Conservation (phyloP, 2,888 invertebrate genomes). For the Ethmia dodecea region DNA sequence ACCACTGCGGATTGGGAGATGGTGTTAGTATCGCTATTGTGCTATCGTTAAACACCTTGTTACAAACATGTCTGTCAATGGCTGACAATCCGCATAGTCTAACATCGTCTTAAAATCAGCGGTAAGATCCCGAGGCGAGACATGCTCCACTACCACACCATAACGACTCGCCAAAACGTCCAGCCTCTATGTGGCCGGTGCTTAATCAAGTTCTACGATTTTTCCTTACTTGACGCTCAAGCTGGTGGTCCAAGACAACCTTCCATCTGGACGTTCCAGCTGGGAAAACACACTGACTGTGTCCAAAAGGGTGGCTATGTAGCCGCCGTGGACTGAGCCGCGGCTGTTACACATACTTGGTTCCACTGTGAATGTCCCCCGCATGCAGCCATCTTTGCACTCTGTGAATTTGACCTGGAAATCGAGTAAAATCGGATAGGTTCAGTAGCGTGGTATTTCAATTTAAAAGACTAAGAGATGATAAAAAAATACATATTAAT, state of each 20-base stretch:
- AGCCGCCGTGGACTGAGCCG: slow-evolving; percentile 38
- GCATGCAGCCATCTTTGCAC: slow-evolving; percentile 23
- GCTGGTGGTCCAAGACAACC: slow-evolving; percentile 29
- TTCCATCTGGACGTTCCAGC: slow-evolving; percentile 25
- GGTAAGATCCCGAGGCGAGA: too few species aligned
- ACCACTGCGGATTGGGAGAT: too few species aligned
- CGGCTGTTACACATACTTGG: slow-evolving; percentile 32
- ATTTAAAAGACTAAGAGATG: neutral
- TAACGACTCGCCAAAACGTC: too few species aligned
- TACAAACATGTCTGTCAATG: too few species aligned
- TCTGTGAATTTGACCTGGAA: slow-evolving; percentile 10
- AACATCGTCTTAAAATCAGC: too few species aligned
- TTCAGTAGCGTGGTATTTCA: neutral
- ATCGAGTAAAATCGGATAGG: neutral
- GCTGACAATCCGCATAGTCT: too few species aligned
- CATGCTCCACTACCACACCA: too few species aligned
- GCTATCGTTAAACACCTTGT: too few species aligned
- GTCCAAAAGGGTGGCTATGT: slow-evolving; percentile 30
- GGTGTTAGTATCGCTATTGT: too few species aligned
- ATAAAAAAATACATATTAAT: neutral
- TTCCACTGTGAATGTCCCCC: slow-evolving; percentile 32
- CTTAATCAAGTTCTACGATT: too few species aligned
- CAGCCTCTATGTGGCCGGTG: too few species aligned
- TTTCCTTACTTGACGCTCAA: slow-evolving; percentile 32
- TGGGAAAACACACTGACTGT: slow-evolving; percentile 28